Evolutionary conservation across 2,113 vertebrate species (phyloP), one percentile per base, ranked within the genome.

Genomic region (Elanoides forficatus): DNA sequence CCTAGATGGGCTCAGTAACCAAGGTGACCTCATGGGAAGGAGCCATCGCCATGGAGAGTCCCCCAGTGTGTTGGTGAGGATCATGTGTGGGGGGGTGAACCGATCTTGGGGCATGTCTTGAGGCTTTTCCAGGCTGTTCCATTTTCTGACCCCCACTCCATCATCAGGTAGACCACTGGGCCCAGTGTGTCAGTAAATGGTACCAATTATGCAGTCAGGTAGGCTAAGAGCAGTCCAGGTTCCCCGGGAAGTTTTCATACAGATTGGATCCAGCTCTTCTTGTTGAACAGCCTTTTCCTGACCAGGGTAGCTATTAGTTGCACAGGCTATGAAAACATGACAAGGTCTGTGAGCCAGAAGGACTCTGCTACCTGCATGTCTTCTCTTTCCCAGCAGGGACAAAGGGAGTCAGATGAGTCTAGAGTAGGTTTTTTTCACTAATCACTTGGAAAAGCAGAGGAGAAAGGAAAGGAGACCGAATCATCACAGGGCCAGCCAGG

Each of bases 271-370:
- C 47, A 42, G 10, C 25, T 76, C 20, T 91, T 75, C 15, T 30
- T 65, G 27, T 30, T n/a, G 42, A 72, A 34, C 6, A 38, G 6
- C 19, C 29, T 66, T 75, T 60, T 71, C 42, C 68, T 78, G 52
- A 75, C 13, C 4, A 38, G 13, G 15, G 29, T 52, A 76, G 29
- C 11, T 67, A 15, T 34, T 52, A n/a, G 40, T 34, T 65, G 40
- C 38, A 19, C 26, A 38, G 12, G 10, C 36, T 32, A 38, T 56
- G 18, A 56, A n/a, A 89, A 18, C 5, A 4, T 15, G 30, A 7
- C 32, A 38, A 74, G 7, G 9, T 20, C 63, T 3, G 0, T 0
- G 2, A 75, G n/a, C 32, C n/a, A 43, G 38, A 50, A 55, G 9
- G 16, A 55, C 23, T 32, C 59, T 12, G 36, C 34, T 47, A 10